Percentiles rank a stretch among this genome's conserved stretches.
These are phyloP conservation scores for Caiman crocodilus DNA, from an alignment of 2,797 vertebrate genomes.

Conservation along the genomic window DNA sequence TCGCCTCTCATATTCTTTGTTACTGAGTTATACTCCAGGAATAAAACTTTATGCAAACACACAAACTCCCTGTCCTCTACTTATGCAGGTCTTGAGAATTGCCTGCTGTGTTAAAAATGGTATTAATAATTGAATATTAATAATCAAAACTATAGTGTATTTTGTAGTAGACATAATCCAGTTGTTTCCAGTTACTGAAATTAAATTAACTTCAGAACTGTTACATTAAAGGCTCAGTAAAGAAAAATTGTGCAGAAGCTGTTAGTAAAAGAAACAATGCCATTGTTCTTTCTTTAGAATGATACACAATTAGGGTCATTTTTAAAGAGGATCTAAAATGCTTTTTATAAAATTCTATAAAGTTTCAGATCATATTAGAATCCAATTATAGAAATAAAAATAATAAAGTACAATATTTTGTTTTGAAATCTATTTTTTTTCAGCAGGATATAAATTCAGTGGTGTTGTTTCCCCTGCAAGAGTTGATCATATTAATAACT, in stretches of 20 bases:
- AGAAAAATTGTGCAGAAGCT: accelerated
- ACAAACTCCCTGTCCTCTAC: slow-evolving; percentile 54
- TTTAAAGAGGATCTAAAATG: neutral
- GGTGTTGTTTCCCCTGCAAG: neutral
- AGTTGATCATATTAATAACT: neutral
- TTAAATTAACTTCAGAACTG: neutral
- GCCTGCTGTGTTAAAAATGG: slow-evolving; percentile 13
- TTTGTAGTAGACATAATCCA: neutral
- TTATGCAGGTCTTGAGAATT: slow-evolving; percentile 50
- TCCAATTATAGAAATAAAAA: neutral
- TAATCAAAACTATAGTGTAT: neutral
- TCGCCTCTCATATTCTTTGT: slow-evolving; percentile 44
- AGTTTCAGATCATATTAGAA: neutral
- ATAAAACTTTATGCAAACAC: slow-evolving; percentile 62
- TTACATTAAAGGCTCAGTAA: neutral
- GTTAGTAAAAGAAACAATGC: neutral
- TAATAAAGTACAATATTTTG: neutral
- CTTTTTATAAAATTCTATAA: neutral
- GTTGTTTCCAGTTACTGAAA: slow-evolving; percentile 2
- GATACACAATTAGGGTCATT: neutral
- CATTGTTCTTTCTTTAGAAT: neutral
- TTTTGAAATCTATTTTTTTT: neutral
- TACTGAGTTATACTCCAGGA: slow-evolving; percentile 59
- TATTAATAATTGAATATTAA: neutral
- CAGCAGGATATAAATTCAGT: neutral